Evolutionary conservation across 2,888 invertebrate genomes (phyloP), one percentile per base, ranked within the genome.

Genomic region (Stenodema calcarata): DNA sequence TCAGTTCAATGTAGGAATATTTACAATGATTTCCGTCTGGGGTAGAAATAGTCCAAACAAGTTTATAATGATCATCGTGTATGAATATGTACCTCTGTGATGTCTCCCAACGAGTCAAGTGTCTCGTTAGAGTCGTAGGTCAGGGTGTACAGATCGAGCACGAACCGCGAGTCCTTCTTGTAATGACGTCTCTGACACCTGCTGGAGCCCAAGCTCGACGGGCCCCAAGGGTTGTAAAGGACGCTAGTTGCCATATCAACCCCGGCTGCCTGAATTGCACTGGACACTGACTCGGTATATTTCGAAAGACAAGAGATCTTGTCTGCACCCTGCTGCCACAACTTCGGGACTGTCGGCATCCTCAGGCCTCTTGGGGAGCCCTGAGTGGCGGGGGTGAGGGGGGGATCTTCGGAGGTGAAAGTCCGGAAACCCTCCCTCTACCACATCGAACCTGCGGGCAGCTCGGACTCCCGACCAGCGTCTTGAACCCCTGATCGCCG

Each of bases 71-170:
- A n/a, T n/a, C n/a, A n/a, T n/a, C 4, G 12, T 73, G 14, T 27
- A 73, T 50, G 16, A 42, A 94, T 92, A n/a, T n/a, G n/a, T n/a
- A 94, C 94, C 89, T 93, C 88, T 50, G 87, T 87, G 14, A 89
- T 92, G 91, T 94, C 93, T 90, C 94, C 94, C 89, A 95, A 92
- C 90, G 94, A 94, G 90, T 95, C 95, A 89, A 95, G 92, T 78
- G 94, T 94, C 91, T 96, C 96, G 90, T 95, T 94, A 90, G 95
- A 95, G 91, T 95, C 95, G 91, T 96, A 96, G 81, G 96, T 96
- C 90, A 97, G 93, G 80, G 96, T 96, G 90, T 96, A 96, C 88
- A 97, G 93, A 92, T 96, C 96, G 90, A 95, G 92, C 88, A 96
- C 93, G 92, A 96, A 96, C 89, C 95, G 92, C 75, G 96, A 95